These are phyloP conservation scores for Clinocottus analis DNA, from an alignment of 2,113 vertebrate genomes.

Conservation along the genomic window DNA sequence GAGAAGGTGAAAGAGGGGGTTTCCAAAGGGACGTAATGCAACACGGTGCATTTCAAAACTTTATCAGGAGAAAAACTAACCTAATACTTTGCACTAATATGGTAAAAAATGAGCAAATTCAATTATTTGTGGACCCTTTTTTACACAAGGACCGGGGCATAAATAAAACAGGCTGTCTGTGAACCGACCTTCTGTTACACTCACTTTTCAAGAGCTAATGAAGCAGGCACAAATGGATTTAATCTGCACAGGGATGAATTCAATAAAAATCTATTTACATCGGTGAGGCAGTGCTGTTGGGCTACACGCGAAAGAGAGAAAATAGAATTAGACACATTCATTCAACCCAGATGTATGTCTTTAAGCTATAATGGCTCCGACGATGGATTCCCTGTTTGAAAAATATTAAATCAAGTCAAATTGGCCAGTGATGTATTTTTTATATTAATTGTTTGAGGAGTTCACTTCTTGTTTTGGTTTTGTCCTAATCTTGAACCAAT, in stretches of 20 bases:
- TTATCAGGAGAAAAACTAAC: conserved; percentile 46
- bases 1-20: conserved; percentile 64
- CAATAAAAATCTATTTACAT: conserved; percentile 78
- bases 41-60: conserved; percentile 54
- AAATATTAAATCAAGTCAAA: conserved; percentile 28
- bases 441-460: conserved; percentile 28
- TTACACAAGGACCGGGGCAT: conserved; percentile 37
- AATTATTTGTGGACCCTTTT: conserved; percentile 63
- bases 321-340: conserved; percentile 76
- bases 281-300: conserved; percentile 62
- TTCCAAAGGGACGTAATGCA: conserved; percentile 65
- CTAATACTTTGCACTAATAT: conserved; percentile 70
- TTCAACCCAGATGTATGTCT: conserved; percentile 78
- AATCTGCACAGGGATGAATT: conserved; percentile 73
- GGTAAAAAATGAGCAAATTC: conserved; percentile 68
- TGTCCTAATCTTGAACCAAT: conserved; percentile 62
- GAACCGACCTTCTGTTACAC: conserved; percentile 29
- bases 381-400: conserved; percentile 52
- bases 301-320: conserved; percentile 65
- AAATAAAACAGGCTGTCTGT: conserved; percentile 54
- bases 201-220: conserved; percentile 66
- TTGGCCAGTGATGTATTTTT: conserved; percentile 49
- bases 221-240: conserved; percentile 74
- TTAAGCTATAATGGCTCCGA: conserved; percentile 53
- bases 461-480: conserved; percentile 32